These are phyloP conservation scores for Anolis carolinensis DNA, from an alignment of 2,113 vertebrate genomes.

Conservation along the genomic window DNA sequence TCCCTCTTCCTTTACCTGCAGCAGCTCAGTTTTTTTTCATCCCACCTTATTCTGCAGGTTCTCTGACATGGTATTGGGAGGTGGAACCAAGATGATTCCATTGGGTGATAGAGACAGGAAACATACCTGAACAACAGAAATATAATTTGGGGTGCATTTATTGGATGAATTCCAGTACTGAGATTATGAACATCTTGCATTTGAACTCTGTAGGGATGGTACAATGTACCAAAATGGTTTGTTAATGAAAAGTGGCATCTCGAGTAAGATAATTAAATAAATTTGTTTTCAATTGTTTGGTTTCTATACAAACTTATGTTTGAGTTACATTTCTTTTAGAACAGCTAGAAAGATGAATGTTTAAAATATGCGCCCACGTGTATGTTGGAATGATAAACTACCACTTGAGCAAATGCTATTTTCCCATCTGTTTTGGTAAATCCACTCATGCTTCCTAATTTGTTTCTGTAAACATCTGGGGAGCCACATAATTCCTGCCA, in stretches of 20 bases:
- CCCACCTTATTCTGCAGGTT: neutral
- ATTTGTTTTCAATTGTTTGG: neutral
- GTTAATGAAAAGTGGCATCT: neutral
- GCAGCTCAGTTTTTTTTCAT: neutral
- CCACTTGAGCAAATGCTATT: neutral
- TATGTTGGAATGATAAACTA: no score
- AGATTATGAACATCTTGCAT: neutral
- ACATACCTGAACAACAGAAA: neutral
- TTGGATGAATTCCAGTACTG: neutral
- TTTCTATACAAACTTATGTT: neutral
- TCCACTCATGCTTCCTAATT: neutral
- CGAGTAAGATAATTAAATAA: slow-evolving; percentile 18
- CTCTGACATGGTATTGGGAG: neutral
- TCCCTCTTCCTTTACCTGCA: neutral
- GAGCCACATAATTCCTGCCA: no score
- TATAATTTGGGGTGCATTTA: neutral
- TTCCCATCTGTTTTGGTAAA: neutral
- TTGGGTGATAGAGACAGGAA: neutral
- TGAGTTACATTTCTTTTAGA: neutral
- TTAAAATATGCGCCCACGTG: neutral
- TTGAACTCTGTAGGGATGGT: slow-evolving; percentile 2
- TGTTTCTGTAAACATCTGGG: neutral
- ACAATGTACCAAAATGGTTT: neutral
- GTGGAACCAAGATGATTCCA: neutral
- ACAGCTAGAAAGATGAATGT: neutral